Conservation (phyloP, 2,888 invertebrate genomes). For the Helleia helle region DNA sequence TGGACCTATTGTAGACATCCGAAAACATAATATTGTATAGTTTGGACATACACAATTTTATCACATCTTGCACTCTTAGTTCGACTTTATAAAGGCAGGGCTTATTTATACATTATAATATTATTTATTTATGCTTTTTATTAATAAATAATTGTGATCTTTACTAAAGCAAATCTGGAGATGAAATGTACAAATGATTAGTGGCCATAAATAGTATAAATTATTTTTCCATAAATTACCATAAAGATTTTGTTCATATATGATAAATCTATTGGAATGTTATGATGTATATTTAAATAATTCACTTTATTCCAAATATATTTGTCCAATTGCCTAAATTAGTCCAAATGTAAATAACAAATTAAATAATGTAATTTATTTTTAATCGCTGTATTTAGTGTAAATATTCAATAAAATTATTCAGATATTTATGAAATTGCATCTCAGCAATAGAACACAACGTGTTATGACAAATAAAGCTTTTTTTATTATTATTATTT, state of each 20-base stretch:
- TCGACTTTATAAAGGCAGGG: no score
- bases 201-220: no score
- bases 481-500: constrained; percentile 40
- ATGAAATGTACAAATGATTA: background rate
- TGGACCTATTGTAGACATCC: no score
- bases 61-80: no score
- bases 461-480: constrained; percentile 65
- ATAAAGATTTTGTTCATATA: no score
- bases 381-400: constrained; percentile 28
- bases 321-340: constrained; percentile 10
- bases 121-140: no score
- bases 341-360: constrained; percentile 8
- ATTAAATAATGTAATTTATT: constrained; percentile 11
- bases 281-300: background rate
- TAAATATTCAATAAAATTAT: constrained; percentile 26
- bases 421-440: constrained; percentile 27
- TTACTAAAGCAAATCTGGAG: background rate
- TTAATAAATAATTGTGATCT: no score
- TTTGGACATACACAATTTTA: no score
- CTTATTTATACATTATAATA: no score
- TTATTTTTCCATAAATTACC: no score
- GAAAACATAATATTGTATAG: no score
- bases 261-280: no score
- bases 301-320: constrained; percentile 1
- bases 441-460: constrained; percentile 33